Evolutionary conservation across 2,113 vertebrate species (phyloP), one percentile per base, ranked within the genome.

Genomic region (Sinocyclocheilus maitianheensis): DNA sequence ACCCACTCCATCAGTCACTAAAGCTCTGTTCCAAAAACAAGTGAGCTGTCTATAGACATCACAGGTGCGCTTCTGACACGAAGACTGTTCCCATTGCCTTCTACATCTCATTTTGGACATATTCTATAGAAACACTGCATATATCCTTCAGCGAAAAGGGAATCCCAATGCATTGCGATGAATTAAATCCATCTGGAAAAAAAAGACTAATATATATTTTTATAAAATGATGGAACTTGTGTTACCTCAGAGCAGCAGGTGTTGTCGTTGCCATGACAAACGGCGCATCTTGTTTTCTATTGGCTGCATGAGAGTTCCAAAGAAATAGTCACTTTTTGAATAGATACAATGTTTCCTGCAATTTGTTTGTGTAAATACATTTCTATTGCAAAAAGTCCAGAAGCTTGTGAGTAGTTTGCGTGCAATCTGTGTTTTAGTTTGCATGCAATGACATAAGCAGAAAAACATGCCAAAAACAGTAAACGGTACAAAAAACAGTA

Each of bases 1-100:
- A 81, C 79, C 79, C 79, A 48, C 79, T 81, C 34, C 77, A 13
- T 12, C 20, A 60, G 24, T 79, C 12, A 40, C 77, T 80, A 30
- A 24, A 65, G 62, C 24, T 30, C 22, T 48, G 14, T 10, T 51
- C 60, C 24, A 81, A 65, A 30, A 26, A 55, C 40, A 46, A 81
- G 12, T 48, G 20, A 18, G 78, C 78, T 46, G 60, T 46, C 79
- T 43, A 60, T 22, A 79, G 26, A 48, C 79, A 30, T 81, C 60
- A 16, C 40, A 43, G 34, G 74, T 51, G 74, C 3, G 12, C 46
- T 26, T n/a, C 4, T 11, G 71, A n/a, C 37, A 48, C 3, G 4
- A 3, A 34, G 13, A 26, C 75, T 53, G 3, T 26, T 77, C 4
- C 0, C 2, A 46, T 3, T 46, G 43, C 43, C 3, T 46, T 2